phyloP scores from a whole-genome alignment of 2,113 vertebrate genomes.

The Lates calcarifer region DNA sequence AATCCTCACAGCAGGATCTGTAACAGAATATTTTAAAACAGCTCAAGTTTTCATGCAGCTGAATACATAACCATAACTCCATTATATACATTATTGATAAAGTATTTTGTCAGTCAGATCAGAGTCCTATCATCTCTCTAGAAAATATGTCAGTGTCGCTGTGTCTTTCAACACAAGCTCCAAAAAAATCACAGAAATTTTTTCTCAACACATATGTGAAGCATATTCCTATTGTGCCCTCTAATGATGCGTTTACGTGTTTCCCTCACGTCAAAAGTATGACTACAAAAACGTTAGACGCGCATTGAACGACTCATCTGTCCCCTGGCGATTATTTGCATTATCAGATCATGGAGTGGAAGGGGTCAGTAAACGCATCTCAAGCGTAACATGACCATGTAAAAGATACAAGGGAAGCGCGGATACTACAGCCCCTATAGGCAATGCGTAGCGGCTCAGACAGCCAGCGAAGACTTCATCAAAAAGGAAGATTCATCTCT shows the following conservation, averaged over 20 bases:
- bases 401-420: background rate
- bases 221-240: background rate
- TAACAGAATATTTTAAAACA: constrained; percentile 1
- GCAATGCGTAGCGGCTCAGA: background rate
- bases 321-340: background rate
- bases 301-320: background rate
- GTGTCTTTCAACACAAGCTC: background rate
- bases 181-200: background rate
- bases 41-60: background rate
- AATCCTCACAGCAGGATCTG: constrained; percentile 29
- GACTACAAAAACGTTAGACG: background rate
- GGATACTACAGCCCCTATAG: background rate
- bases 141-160: background rate
- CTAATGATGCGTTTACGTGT: constrained; percentile 40
- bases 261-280: background rate
- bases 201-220: background rate
- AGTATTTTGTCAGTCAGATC: constrained; percentile 6
- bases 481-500: background rate
- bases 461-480: background rate
- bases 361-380: constrained; percentile 56
- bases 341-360: background rate
- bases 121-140: background rate
- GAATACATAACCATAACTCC: background rate
- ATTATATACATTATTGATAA: background rate
- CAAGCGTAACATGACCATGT: background rate